These are phyloP conservation scores for Aphelinus certus DNA, from an alignment of 1,140 invertebrate species.

Conservation along the genomic window DNA sequence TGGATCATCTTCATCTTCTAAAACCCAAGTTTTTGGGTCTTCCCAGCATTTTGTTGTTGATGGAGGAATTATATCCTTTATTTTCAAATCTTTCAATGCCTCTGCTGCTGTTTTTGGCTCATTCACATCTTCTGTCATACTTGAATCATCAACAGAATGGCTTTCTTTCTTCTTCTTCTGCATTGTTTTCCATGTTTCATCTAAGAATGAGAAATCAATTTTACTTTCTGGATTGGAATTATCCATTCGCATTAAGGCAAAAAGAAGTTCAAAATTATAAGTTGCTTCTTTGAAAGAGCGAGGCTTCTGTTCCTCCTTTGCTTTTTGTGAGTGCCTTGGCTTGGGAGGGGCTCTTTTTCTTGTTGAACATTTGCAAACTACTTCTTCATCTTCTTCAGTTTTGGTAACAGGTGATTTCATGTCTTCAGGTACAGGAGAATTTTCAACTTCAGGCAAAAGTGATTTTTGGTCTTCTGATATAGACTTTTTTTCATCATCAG, in stretches of 20 bases:
- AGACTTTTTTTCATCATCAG: background rate
- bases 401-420: background rate
- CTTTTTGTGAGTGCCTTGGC: background rate
- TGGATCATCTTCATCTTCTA: constrained; percentile 21
- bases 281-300: no score
- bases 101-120: no score
- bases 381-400: constrained; percentile 1
- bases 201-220: no score
- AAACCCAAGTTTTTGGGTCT: background rate
- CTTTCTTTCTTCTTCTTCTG: background rate
- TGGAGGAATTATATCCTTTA: no score
- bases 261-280: no score
- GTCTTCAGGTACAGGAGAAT: background rate
- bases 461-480: no score
- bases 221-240: no score
- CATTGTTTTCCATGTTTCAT: background rate
- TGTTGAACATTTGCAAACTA: constrained; percentile 23
- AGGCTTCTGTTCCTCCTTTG: background rate
- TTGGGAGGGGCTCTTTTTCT: background rate
- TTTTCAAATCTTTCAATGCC: no score
- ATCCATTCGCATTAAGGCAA: no score
- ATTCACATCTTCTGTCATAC: background rate
- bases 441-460: background rate
- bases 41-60: no score
- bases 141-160: background rate